Percentiles rank a stretch among this genome's conserved stretches.
phyloP scores from a whole-genome alignment of 2,888 invertebrate species.

The Beris morrisii region DNA sequence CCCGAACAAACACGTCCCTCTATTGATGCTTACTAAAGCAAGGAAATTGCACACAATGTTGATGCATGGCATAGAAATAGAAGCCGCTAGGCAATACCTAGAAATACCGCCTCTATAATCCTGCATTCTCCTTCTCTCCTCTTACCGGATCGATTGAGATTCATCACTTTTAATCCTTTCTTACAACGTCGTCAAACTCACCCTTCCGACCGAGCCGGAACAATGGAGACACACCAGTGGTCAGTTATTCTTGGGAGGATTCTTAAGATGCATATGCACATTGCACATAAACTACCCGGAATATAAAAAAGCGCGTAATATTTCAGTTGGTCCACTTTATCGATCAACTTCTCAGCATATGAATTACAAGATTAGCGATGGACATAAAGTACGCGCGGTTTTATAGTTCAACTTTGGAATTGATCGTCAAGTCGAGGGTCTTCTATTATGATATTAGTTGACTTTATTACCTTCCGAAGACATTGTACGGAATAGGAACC shows the following conservation, averaged over 20 bases:
- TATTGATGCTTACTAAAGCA: constrained; percentile 13
- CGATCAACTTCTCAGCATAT: constrained; percentile 30
- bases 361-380: constrained; percentile 30
- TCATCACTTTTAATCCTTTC: constrained; percentile 25
- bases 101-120: not conserved
- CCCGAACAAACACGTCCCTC: constrained; percentile 17
- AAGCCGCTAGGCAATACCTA: constrained; percentile 5
- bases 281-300: not conserved
- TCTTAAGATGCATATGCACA: not conserved
- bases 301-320: constrained; percentile 11
- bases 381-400: constrained; percentile 13
- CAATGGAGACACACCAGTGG: constrained; percentile 8
- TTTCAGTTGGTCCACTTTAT: constrained; percentile 23
- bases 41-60: constrained; percentile 24
- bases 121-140: not conserved
- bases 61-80: constrained; percentile 16
- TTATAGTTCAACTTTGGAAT: constrained; percentile 21
- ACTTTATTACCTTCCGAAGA: constrained; percentile 33
- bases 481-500: constrained; percentile 29
- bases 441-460: constrained; percentile 38
- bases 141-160: constrained; percentile 17
- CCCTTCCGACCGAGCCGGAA: not conserved
- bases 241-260: not conserved
- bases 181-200: not conserved
- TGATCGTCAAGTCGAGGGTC: constrained; percentile 15